These are phyloP conservation scores for Pseudotriccus pelzelni DNA, from an alignment of 2,797 vertebrate genomes.

Conservation along the genomic window DNA sequence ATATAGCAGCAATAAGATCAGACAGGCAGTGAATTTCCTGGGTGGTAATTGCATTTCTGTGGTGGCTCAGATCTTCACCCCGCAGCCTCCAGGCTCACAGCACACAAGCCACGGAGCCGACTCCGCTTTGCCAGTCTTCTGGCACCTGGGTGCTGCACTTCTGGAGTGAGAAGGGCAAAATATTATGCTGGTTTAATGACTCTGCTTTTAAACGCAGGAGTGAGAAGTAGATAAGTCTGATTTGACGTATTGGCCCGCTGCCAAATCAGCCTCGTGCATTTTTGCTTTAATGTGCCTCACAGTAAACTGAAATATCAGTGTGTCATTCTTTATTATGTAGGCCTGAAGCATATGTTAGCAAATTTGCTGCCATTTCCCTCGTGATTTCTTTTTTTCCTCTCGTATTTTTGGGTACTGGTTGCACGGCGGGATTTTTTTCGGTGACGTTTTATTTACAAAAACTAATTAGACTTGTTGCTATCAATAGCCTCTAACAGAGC, in stretches of 20 bases:
- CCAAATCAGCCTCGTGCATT: neutral
- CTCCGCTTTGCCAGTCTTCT: neutral
- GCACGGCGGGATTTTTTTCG: neutral
- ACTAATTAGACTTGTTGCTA: conserved; percentile 55
- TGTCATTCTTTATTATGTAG: neutral
- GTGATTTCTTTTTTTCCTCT: neutral
- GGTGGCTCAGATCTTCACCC: neutral
- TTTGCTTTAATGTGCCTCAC: neutral
- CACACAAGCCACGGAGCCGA: neutral
- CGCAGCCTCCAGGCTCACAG: neutral
- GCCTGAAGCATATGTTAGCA: conserved; percentile 5
- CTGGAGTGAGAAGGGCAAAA: neutral
- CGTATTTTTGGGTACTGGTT: conserved; percentile 1
- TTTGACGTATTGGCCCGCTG: neutral
- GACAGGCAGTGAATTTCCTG: conserved; percentile 35
- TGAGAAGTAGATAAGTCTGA: neutral
- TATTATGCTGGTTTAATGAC: neutral
- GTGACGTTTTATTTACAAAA: conserved; percentile 41
- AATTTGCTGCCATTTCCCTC: neutral
- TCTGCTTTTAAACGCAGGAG: neutral
- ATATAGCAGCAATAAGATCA: neutral
- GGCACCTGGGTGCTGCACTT: neutral
- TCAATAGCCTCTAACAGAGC: conserved; percentile 42
- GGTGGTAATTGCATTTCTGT: conserved; percentile 39
- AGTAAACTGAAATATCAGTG: neutral